Evolutionary conservation across 2,888 invertebrate genomes (phyloP).

Genomic region (Penaeus monodon): DNA sequence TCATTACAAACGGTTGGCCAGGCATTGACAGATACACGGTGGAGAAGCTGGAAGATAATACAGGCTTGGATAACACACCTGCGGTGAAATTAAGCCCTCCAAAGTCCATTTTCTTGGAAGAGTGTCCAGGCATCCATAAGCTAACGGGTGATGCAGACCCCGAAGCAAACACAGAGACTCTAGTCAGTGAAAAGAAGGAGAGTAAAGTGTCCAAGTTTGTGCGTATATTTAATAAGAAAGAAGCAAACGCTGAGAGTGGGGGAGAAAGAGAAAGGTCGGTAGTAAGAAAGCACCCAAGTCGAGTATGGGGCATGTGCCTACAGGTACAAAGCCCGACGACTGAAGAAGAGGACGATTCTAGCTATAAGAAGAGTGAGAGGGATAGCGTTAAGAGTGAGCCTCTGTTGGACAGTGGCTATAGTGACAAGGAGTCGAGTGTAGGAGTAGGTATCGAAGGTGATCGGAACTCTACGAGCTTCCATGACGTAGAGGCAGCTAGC

Average conservation of each 20-base stretch:
- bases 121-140: slow-evolving; percentile 4
- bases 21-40: slow-evolving; percentile 18
- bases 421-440: slow-evolving; percentile 24
- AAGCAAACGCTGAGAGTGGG: not conserved
- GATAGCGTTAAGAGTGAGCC: slow-evolving; percentile 49
- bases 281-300: slow-evolving; percentile 12
- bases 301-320: slow-evolving; percentile 53
- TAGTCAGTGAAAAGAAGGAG: slow-evolving; percentile 36
- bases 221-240: slow-evolving; percentile 49
- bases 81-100: not conserved
- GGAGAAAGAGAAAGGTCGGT: slow-evolving; percentile 26
- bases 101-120: not conserved
- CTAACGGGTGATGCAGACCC: slow-evolving; percentile 13
- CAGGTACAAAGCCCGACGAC: slow-evolving; percentile 50
- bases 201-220: slow-evolving; percentile 50
- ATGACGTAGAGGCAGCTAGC: slow-evolving; percentile 11
- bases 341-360: slow-evolving; percentile 35
- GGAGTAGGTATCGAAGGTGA: not conserved
- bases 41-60: not conserved
- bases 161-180: slow-evolving; percentile 25
- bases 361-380: slow-evolving; percentile 12
- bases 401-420: slow-evolving; percentile 22
- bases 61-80: not conserved
- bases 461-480: slow-evolving; percentile 37
- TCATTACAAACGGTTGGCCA: slow-evolving; percentile 20